These are phyloP conservation scores for Temnopleurus reevesii DNA, from an alignment of 53 echinoderm and acorn worm genomes.

Conservation along the genomic window DNA sequence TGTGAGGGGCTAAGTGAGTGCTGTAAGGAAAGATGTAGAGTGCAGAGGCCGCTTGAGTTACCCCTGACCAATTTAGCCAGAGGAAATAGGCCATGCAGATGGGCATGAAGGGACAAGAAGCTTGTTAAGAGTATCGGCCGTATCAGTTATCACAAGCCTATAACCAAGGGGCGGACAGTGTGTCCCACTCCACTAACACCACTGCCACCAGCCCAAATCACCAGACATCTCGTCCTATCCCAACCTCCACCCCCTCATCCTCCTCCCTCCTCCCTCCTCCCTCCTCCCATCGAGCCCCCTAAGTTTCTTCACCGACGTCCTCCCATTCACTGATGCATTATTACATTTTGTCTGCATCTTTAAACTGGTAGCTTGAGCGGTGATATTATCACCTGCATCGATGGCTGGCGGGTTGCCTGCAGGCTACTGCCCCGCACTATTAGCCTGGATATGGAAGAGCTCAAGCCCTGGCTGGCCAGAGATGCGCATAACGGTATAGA, in stretches of 20 bases:
- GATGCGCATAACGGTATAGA: conserved; percentile 1
- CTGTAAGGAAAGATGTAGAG: conserved; percentile 50
- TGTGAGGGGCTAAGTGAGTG: conserved; percentile 30
- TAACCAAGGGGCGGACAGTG: conserved; percentile 28
- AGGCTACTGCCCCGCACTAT: conserved; percentile 27
- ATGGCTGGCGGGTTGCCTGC: conserved; percentile 44
- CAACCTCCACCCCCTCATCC: not conserved
- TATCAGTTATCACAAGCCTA: conserved; percentile 59
- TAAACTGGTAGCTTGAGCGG: conserved; percentile 31
- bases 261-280: too few species aligned
- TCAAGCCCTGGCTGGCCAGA: conserved; percentile 21
- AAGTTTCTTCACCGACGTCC: not conserved
- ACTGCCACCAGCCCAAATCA: conserved; percentile 27
- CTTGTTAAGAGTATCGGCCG: conserved; percentile 33
- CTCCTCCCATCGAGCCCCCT: not conserved
- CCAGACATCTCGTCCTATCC: conserved; percentile 39
- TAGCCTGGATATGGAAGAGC: conserved; percentile 26
- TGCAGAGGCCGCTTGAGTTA: conserved; percentile 53
- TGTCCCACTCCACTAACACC: not conserved
- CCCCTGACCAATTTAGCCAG: conserved; percentile 64
- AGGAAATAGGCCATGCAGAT: conserved; percentile 62
- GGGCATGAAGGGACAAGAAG: conserved; percentile 50
- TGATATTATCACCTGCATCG: conserved; percentile 51
- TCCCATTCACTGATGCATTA: conserved; percentile 43
- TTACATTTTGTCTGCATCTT: conserved; percentile 45